Evolutionary conservation across 2,797 vertebrate genomes (phyloP), one percentile per base, ranked within the genome.

Genomic region (Sciaenops ocellatus): DNA sequence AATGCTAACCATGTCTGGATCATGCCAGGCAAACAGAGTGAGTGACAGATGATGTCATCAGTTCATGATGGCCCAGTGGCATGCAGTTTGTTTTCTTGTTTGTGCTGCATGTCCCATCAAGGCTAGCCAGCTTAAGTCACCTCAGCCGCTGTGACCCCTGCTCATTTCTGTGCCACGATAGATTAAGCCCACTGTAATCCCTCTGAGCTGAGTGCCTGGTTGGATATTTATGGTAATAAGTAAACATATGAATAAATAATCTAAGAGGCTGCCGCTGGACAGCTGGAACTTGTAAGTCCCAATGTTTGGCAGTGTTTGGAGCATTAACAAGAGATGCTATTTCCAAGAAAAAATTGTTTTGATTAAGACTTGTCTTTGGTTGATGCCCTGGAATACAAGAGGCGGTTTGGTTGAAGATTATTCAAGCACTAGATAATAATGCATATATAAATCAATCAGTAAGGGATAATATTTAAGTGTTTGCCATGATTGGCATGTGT

Each of bases 231-330:
- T 91, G 89, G 90, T 92, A 92, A 93, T 93, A 93, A 93, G 92
- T 92, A 91, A 94, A 94, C 90, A 92, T 92, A 91, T 93, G 91
- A 94, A 95, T 93, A 91, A 93, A 93, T 94, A 92, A 94, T 93
- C 90, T 80, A 76, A 84, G 85, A 83, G 71, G 78, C 88, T 82
- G 83, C 86, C 46, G 62, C 79, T 88, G 87, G 90, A 92, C 93
- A 91, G 86, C 89, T 93, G 90, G 85, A 84, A 87, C 61, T 81
- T 84, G 80, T 85, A 87, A 87, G 63, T 91, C 86, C 75, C 50
- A 73, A 65, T 89, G 85, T 86, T 90, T 93, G 82, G 85, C 83
- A 80, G 73, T 20, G 67, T 63, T 59, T 80, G 69, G 69, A 67
- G 73, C 60, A 72, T 89, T 85, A 85, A 90, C 74, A 48, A 64